Base-by-base conservation (phyloP, 2,888 invertebrate genomes). In the Oithona nana region DNA sequence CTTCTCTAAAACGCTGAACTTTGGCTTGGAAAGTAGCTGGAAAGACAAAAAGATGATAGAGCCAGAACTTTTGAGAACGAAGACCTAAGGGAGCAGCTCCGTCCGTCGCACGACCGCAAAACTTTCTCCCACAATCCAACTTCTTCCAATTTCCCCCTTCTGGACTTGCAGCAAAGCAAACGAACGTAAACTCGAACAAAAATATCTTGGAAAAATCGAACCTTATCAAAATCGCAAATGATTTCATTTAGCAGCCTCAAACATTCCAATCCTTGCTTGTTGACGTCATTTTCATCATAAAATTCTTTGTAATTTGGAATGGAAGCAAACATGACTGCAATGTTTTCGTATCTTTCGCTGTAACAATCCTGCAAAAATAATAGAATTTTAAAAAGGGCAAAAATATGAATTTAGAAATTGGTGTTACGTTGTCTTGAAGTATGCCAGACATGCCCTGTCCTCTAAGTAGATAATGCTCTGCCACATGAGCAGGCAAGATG, bases 241-340 rank as follows among this genome's bases (percentile, higher is more conserved):
- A 97, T 95, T 76, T 97, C 95, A 72, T 97, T 97, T 28, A 97
- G 78, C 30, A 97, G 77, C 64, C 95, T 76, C 65, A 97, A 75
- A 71, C 95, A 97, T 74, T 95, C 95, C 49, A 95, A 75, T 0
- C 93, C 93, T 72, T 95, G 93, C 69, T 93, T 90, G 71, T 90
- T 93, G 66, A 93, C 88, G 71, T 93, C 92, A n/a, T 86, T 92
- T 73, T 93, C 92, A 69, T 90, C 89, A 71, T 93, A 94, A 73
- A 94, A 94, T 73, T 94, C 92, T 71, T 90, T 90, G 74, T 94
- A 97, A 75, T 95, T 94, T 3, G 95, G 94, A 69, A 97, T 95
- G 1, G 93, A 93, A 0, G 95, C 94, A 72, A 97, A 97, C 94
- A 95, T 94, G 6, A 97, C 95, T 0, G 89, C 90, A 64, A 95